Percentiles rank a stretch among this genome's conserved stretches.
Evolutionary conservation across 2,113 vertebrate species (phyloP).

Genomic region (Catharus minimus): DNA sequence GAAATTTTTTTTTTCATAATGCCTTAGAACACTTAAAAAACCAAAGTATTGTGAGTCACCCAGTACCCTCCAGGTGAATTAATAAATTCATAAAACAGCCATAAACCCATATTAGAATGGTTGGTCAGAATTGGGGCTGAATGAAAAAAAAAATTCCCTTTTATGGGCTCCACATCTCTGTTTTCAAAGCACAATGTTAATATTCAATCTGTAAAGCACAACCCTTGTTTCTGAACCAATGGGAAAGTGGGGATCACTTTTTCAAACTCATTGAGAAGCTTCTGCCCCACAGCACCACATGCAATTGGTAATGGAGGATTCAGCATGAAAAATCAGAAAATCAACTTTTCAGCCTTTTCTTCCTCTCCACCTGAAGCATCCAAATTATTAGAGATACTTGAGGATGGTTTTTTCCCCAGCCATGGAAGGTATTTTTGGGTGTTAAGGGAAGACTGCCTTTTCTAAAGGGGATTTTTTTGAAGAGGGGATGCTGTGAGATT

Average conservation of each 20-base stretch:
- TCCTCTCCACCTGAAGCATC: not conserved
- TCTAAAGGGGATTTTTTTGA: not conserved
- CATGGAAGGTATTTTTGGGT: not conserved
- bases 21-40: not conserved
- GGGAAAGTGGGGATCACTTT: not conserved
- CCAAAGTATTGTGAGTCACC: not conserved
- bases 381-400: not conserved
- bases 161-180: accelerated
- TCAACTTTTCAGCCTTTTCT: not conserved
- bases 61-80: not conserved
- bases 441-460: not conserved
- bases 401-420: not conserved
- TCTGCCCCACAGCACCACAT: not conserved
- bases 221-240: not conserved
- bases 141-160: not conserved
- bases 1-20: not conserved
- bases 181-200: not conserved
- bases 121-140: not conserved
- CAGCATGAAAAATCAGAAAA: not conserved
- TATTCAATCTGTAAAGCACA: not conserved
- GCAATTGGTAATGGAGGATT: not conserved
- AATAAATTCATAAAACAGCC: not conserved
- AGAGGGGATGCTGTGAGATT: not conserved
- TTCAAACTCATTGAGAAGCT: not conserved
- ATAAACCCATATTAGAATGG: not conserved